A percentile compares a stretch with the other conserved stretches of the same genome.
These are phyloP conservation scores for Meloidogyne floridensis DNA, from an alignment of 1,140 invertebrate genomes.

Conservation along the genomic window DNA sequence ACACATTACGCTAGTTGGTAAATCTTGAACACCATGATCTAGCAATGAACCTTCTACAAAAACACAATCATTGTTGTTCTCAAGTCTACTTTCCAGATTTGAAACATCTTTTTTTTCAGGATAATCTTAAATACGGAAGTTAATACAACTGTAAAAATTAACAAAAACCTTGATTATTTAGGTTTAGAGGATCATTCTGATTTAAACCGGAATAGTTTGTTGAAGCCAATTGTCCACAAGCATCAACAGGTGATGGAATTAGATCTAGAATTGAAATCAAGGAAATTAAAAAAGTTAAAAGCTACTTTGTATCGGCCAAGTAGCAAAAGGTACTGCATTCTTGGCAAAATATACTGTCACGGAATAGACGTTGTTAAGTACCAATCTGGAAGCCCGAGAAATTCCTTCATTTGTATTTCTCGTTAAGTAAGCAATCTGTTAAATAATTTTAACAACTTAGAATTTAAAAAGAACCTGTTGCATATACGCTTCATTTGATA, in stretches of 20 bases:
- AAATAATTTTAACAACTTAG: not conserved
- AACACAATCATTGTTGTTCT: conserved; percentile 1
- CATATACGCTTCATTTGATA: conserved; percentile 3
- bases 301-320: not conserved
- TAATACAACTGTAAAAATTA: not conserved
- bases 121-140: not conserved
- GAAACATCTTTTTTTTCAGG: not conserved
- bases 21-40: not conserved
- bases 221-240: not conserved
- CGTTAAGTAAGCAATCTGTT: conserved; percentile 2
- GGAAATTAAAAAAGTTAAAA: conserved; percentile 4
- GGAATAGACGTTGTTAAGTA: conserved; percentile 22
- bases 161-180: not conserved
- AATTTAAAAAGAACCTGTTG: not conserved
- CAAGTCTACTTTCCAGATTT: not conserved
- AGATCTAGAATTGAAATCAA: not conserved
- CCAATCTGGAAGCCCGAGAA: conserved; percentile 17
- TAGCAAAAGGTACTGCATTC: not conserved
- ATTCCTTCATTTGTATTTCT: conserved; percentile 26
- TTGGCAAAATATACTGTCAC: conserved; percentile 1
- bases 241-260: not conserved
- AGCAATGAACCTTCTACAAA: not conserved
- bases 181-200: not conserved
- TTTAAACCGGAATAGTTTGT: not conserved
- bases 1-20: conserved; percentile 24